A percentile compares a stretch with the other conserved stretches of the same genome.
These are phyloP conservation scores for Rhopalosiphum maidis DNA, from an alignment of 1,140 invertebrate species.

Conservation along the genomic window DNA sequence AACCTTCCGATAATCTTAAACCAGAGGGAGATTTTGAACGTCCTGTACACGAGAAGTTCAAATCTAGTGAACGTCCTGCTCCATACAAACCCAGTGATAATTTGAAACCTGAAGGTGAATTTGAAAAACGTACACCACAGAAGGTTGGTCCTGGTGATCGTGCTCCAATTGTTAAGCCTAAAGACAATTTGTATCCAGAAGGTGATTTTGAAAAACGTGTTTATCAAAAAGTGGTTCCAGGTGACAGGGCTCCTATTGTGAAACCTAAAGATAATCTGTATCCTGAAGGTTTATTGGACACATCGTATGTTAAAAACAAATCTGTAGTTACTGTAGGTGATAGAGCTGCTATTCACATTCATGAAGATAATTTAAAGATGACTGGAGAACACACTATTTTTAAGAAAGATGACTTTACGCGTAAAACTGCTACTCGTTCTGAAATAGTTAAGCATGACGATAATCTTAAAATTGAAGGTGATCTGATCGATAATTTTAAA, in stretches of 20 bases:
- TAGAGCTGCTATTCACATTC: slow-evolving; percentile 66
- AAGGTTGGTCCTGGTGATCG: slow-evolving; percentile 60
- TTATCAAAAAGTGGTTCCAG: slow-evolving; percentile 61
- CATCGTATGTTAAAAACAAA: slow-evolving; percentile 60
- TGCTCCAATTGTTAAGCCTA: slow-evolving; percentile 65
- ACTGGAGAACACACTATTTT: slow-evolving; percentile 62
- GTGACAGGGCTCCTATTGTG: slow-evolving; percentile 62
- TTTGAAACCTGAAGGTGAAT: slow-evolving; percentile 68
- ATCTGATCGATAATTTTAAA: slow-evolving; percentile 64
- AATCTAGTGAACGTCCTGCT: slow-evolving; percentile 61
- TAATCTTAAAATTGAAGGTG: slow-evolving; percentile 63
- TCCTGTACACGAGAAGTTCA: slow-evolving; percentile 57
- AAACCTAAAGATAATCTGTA: slow-evolving; percentile 67
- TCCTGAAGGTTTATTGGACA: slow-evolving; percentile 65
- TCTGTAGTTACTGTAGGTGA: slow-evolving; percentile 66
- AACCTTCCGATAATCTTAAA: slow-evolving; percentile 65
- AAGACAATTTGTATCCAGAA: slow-evolving; percentile 63
- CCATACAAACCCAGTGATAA: slow-evolving; percentile 64
- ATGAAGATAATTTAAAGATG: slow-evolving; percentile 66
- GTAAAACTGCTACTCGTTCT: slow-evolving; percentile 61
- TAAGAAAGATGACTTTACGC: slow-evolving; percentile 60
- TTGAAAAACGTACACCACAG: slow-evolving; percentile 63
- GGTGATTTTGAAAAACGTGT: slow-evolving; percentile 65
- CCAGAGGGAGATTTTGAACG: slow-evolving; percentile 63
- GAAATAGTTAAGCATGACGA: slow-evolving; percentile 63